A percentile compares a stretch with the other conserved stretches of the same genome.
Evolutionary conservation across 2,888 invertebrate genomes (phyloP).

Genomic region (Morpho helenor): DNA sequence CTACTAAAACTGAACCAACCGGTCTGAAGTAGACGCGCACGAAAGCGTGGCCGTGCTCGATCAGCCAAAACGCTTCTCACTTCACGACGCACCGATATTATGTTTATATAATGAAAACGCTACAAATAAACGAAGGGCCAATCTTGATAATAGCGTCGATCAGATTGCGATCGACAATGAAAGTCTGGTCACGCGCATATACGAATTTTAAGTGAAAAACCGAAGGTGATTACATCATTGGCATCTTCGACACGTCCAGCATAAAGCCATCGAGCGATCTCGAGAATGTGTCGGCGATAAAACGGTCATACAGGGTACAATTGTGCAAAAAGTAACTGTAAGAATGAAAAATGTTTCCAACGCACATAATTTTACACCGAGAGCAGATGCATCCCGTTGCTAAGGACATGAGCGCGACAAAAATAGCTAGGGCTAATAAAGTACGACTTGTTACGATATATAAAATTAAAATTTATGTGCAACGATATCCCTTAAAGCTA

Average conservation of each 20-base stretch:
- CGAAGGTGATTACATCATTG: conserved; percentile 10
- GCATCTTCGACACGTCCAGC: background rate
- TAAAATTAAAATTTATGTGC: conserved; percentile 15
- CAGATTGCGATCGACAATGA: conserved; percentile 11
- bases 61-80: conserved; percentile 37
- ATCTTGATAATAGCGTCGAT: conserved; percentile 12
- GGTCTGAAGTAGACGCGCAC: conserved; percentile 59
- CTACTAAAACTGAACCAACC: conserved; percentile 71
- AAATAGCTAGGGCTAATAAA: conserved; percentile 8
- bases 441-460: conserved; percentile 8
- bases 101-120: conserved; percentile 17
- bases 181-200: conserved; percentile 8
- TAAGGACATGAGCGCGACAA: conserved; percentile 1
- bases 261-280: conserved; percentile 1
- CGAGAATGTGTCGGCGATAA: conserved; percentile 10
- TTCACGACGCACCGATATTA: conserved; percentile 30
- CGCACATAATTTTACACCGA: background rate
- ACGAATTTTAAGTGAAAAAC: conserved; percentile 17
- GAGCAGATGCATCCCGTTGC: background rate
- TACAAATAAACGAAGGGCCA: conserved; percentile 13
- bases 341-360: conserved; percentile 5
- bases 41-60: conserved; percentile 38
- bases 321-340: background rate
- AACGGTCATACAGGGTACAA: background rate
- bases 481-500: conserved; percentile 17